phyloP scores from a whole-genome alignment of 2,797 vertebrate species.

The Premnoplex brunnescens region DNA sequence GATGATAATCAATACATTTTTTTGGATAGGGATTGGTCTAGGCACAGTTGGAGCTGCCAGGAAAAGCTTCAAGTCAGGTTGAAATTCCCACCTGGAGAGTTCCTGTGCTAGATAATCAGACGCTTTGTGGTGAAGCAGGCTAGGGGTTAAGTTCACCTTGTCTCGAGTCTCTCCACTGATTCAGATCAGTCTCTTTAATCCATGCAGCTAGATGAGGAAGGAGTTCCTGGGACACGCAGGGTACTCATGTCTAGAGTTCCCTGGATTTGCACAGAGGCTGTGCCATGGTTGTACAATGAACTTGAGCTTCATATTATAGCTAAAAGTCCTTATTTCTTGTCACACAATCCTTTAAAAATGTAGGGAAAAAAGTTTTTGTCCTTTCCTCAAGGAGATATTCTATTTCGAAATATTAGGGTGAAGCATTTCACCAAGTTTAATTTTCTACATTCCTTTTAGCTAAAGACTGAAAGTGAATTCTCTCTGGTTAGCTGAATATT shows the following conservation, averaged over 20 bases:
- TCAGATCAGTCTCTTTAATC: not conserved
- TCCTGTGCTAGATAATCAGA: not conserved
- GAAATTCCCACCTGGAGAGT: conserved; percentile 1
- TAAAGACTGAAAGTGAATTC: not conserved
- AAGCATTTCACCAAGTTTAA: not conserved
- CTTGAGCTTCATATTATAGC: not conserved
- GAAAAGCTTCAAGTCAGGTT: not conserved
- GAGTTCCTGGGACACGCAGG: not conserved
- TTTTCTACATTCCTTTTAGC: conserved; percentile 3
- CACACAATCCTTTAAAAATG: not conserved
- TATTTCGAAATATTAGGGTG: not conserved
- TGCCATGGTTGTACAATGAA: not conserved
- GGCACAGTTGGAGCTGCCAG: not conserved
- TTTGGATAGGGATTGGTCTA: not conserved
- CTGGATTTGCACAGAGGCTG: not conserved
- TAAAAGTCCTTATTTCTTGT: not conserved
- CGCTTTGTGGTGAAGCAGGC: not conserved
- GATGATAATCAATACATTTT: not conserved
- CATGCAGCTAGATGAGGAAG: not conserved
- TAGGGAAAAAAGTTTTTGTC: accelerated
- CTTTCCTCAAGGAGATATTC: not conserved
- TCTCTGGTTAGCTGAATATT: not conserved
- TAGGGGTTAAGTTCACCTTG: conserved; percentile 12
- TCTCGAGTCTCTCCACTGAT: not conserved
- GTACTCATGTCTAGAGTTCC: not conserved